A percentile compares a stretch with the other conserved stretches of the same genome.
Evolutionary conservation across 35 echinoderm and acorn worm genomes (phyloP).

Genomic region (Heliocidaris erythrogramma): DNA sequence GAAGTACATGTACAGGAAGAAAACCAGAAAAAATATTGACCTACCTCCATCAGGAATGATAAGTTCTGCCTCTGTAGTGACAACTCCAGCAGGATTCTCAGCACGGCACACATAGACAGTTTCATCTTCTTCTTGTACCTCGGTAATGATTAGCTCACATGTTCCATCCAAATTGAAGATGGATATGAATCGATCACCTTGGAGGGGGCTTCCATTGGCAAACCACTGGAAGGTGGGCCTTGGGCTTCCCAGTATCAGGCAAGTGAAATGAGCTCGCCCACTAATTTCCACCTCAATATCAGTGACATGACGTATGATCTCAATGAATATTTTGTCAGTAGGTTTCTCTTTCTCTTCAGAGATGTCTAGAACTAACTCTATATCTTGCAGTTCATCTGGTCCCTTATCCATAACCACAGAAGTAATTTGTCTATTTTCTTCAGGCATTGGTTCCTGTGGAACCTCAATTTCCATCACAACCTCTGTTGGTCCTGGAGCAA

Average conservation of each 20-base stretch:
- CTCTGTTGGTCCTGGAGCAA: slow-evolving; percentile 42
- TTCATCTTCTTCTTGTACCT: slow-evolving; percentile 80
- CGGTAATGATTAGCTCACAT: slow-evolving; percentile 79
- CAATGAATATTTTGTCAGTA: slow-evolving; percentile 37
- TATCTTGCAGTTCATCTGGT: slow-evolving; percentile 58
- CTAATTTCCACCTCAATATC: slow-evolving; percentile 57
- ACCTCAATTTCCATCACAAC: slow-evolving; percentile 62
- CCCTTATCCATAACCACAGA: slow-evolving; percentile 52
- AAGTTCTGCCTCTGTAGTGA: slow-evolving; percentile 73
- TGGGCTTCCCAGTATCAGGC: slow-evolving; percentile 64
- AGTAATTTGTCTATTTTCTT: slow-evolving; percentile 44
- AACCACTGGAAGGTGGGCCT: slow-evolving; percentile 62
- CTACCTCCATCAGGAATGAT: slow-evolving; percentile 70
- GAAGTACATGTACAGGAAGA: neutral
- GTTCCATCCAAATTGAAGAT: slow-evolving; percentile 76
- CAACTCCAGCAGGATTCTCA: slow-evolving; percentile 71
- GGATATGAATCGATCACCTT: slow-evolving; percentile 68
- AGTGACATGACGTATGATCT: slow-evolving; percentile 48
- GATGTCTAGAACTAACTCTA: slow-evolving; percentile 76
- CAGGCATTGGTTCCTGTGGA: slow-evolving; percentile 54
- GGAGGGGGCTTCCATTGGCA: slow-evolving; percentile 59
- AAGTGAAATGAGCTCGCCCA: slow-evolving; percentile 51
- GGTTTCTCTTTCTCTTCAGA: slow-evolving; percentile 20
- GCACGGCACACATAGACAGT: slow-evolving; percentile 77
- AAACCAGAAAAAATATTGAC: neutral